A percentile compares a stretch with the other conserved stretches of the same genome.
Evolutionary conservation across 2,888 invertebrate genomes (phyloP).

Genomic region (Calameuta idolon): DNA sequence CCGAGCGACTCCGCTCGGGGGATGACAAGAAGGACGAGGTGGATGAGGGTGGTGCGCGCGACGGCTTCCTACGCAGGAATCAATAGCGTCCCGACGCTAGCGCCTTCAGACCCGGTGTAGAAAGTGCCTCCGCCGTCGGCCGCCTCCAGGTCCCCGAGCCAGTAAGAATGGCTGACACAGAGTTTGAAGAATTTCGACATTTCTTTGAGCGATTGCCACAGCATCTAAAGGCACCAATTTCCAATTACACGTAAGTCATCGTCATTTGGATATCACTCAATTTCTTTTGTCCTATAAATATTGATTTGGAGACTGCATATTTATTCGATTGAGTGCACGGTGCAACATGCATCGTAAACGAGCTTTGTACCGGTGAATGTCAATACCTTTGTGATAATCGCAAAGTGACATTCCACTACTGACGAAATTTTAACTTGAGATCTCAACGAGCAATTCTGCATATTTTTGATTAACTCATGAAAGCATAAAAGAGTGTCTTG

Average conservation of each 20-base stretch:
- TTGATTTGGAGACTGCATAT: neutral
- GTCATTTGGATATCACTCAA: neutral
- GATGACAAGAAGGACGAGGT: conserved; percentile 37
- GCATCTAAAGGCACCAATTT: conserved; percentile 81
- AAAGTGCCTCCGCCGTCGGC: conserved; percentile 35
- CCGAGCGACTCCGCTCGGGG: neutral
- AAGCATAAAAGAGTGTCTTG: neutral
- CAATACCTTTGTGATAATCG: neutral
- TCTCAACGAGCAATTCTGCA: neutral
- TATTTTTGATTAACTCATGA: neutral
- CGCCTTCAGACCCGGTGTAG: conserved; percentile 35
- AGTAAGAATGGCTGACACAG: conserved; percentile 86
- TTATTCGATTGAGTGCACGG: neutral
- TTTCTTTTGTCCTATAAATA: neutral
- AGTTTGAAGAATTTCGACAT: conserved; percentile 92
- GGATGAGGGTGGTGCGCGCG: conserved; percentile 46
- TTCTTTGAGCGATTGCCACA: conserved; percentile 86
- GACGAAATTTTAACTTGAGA: neutral
- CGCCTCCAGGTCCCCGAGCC: conserved; percentile 32
- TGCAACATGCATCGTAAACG: neutral
- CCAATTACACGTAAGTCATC: conserved; percentile 89
- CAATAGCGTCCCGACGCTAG: conserved; percentile 54
- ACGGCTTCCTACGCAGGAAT: conserved; percentile 48
- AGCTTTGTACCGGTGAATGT: neutral
- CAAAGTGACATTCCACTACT: neutral